Evolutionary conservation across 2,797 vertebrate genomes (phyloP).

Genomic region (Prionace glauca): DNA sequence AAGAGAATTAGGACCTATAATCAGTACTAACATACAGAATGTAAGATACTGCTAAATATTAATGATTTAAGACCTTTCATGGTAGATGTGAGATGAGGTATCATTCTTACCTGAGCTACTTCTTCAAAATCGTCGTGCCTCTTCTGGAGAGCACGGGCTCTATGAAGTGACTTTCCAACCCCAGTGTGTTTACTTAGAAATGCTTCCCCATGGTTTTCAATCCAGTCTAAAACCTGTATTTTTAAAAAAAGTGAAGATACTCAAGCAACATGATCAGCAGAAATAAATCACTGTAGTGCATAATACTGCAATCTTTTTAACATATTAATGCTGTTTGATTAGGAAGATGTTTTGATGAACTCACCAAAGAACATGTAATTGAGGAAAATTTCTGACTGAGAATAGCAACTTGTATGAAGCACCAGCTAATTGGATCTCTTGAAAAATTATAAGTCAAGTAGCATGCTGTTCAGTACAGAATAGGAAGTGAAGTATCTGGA

Average conservation of each 20-base stretch:
- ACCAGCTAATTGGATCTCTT: neutral
- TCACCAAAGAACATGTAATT: neutral
- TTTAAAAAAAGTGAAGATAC: neutral
- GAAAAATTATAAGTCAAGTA: neutral
- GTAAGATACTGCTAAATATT: neutral
- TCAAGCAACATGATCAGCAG: neutral
- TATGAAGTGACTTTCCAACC: constrained; percentile 88
- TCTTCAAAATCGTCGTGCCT: constrained; percentile 95
- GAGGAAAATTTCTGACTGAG: neutral
- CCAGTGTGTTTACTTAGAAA: constrained; percentile 96
- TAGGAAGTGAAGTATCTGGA: neutral
- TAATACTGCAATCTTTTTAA: neutral
- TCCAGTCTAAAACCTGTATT: constrained; percentile 88
- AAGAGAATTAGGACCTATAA: neutral
- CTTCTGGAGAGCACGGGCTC: constrained; percentile 89
- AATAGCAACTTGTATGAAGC: neutral
- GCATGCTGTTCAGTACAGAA: neutral
- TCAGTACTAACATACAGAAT: neutral
- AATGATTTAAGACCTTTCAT: neutral
- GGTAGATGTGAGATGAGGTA: neutral
- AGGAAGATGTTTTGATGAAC: neutral
- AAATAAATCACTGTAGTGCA: neutral
- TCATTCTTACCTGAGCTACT: constrained; percentile 75
- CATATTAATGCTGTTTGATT: neutral
- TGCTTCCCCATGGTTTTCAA: constrained; percentile 94